A percentile compares a stretch with the other conserved stretches of the same genome.
phyloP scores from a whole-genome alignment of 2,797 vertebrate genomes.

The Enteromius argenteus region DNA sequence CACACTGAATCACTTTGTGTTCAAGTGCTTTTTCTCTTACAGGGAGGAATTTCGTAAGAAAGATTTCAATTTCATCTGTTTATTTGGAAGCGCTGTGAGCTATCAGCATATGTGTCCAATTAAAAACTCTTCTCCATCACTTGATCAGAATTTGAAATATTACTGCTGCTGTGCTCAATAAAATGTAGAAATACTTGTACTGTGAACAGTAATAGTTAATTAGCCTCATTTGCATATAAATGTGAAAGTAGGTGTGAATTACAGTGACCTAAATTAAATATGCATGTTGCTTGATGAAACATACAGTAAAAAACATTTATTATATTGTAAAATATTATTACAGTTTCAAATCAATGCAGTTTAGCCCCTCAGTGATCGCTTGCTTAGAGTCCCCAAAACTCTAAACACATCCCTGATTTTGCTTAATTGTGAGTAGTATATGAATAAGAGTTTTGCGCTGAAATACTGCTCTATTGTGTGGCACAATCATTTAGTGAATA shows the following conservation, averaged over 20 bases:
- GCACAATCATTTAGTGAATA: slow-evolving; percentile 3
- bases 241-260: not conserved
- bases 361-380: no score
- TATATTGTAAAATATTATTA: not conserved
- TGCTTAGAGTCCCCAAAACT: no score
- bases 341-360: not conserved
- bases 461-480: slow-evolving; percentile 11
- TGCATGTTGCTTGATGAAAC: not conserved
- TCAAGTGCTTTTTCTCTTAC: not conserved
- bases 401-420: not conserved
- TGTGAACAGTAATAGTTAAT: not conserved
- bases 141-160: not conserved
- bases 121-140: not conserved
- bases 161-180: not conserved
- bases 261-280: not conserved
- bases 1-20: not conserved
- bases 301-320: not conserved
- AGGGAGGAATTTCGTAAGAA: no score
- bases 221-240: not conserved
- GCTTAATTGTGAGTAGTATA: not conserved
- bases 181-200: not conserved
- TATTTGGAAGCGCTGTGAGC: not conserved
- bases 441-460: not conserved
- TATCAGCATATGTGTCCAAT: not conserved
- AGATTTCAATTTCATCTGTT: not conserved